phyloP scores from a whole-genome alignment of 2,113 vertebrate species.

The Phycodurus eques region DNA sequence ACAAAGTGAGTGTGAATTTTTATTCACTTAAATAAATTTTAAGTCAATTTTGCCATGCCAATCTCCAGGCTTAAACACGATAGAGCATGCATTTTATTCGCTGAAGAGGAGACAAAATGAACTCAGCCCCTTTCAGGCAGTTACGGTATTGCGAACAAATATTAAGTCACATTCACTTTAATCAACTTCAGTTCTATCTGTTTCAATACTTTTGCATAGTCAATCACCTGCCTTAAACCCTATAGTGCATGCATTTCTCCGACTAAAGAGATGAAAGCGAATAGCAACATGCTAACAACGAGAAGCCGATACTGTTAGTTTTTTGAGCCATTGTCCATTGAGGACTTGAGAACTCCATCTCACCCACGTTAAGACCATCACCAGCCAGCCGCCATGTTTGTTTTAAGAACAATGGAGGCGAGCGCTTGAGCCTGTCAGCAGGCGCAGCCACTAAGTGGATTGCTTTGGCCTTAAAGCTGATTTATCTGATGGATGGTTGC shows the following conservation, averaged over 20 bases:
- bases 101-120: too few relatives aligned
- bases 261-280: background rate
- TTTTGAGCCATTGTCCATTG: background rate
- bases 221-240: background rate
- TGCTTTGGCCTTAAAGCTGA: constrained; percentile 16
- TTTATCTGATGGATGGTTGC: constrained; percentile 19
- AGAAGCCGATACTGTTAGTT: background rate
- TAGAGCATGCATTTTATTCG: too few relatives aligned
- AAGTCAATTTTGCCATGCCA: too few relatives aligned
- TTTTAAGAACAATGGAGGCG: background rate
- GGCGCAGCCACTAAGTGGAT: constrained; percentile 11
- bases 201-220: background rate
- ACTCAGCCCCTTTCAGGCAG: too few relatives aligned
- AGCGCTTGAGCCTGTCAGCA: background rate
- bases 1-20: too few relatives aligned
- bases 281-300: background rate
- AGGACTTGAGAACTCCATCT: background rate
- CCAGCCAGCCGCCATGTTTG: constrained; percentile 1
- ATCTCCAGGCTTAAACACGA: too few relatives aligned
- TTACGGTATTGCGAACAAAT: too few relatives aligned
- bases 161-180: too few relatives aligned
- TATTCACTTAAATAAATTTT: too few relatives aligned
- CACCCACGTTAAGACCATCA: background rate
- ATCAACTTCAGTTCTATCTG: too few relatives aligned
- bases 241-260: background rate